Percentiles rank a stretch among this genome's conserved stretches.
These are phyloP conservation scores for Lycopodina hypogea DNA, from an alignment of 37 sponge, comb jelly and placozoan genomes.

Conservation along the genomic window DNA sequence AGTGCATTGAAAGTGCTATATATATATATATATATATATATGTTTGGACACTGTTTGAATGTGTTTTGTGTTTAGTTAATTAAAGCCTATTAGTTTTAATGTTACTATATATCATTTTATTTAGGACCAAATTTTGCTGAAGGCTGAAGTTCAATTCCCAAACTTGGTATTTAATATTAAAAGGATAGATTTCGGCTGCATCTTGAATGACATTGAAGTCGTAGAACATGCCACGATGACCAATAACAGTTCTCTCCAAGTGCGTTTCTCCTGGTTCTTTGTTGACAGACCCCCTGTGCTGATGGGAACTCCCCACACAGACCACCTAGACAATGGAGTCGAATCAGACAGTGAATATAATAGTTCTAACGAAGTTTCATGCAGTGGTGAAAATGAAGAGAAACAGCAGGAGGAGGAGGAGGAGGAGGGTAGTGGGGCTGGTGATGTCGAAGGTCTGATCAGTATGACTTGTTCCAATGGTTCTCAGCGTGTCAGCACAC, in stretches of 20 bases:
- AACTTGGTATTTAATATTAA: conserved; percentile 77
- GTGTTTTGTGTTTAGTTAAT: too few relatives aligned
- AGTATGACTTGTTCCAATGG: too few relatives aligned
- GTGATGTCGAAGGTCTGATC: conserved; percentile 1
- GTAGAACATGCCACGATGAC: conserved; percentile 64
- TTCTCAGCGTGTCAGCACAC: too few relatives aligned
- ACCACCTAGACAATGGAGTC: conserved; percentile 64
- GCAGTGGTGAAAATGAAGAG: not conserved
- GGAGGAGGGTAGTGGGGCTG: conserved; percentile 3
- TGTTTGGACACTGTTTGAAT: too few relatives aligned
- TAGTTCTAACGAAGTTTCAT: not conserved
- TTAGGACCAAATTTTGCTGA: conserved; percentile 77
- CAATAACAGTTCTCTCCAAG: conserved; percentile 83
- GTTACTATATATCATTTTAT: too few relatives aligned
- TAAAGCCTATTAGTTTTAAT: too few relatives aligned
- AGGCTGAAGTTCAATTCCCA: conserved; percentile 87
- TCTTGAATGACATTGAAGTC: conserved; percentile 95
- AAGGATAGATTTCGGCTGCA: conserved; percentile 90
- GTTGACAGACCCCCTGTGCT: conserved; percentile 55
- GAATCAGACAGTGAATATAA: conserved; percentile 76
- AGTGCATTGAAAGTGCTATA: too few relatives aligned
- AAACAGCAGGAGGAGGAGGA: conserved; percentile 22
- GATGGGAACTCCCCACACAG: conserved; percentile 26
- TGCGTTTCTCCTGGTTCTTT: conserved; percentile 90
- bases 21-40: too few relatives aligned